Evolutionary conservation across 2,888 invertebrate species (phyloP).

Genomic region (Xestia rhomboidea): DNA sequence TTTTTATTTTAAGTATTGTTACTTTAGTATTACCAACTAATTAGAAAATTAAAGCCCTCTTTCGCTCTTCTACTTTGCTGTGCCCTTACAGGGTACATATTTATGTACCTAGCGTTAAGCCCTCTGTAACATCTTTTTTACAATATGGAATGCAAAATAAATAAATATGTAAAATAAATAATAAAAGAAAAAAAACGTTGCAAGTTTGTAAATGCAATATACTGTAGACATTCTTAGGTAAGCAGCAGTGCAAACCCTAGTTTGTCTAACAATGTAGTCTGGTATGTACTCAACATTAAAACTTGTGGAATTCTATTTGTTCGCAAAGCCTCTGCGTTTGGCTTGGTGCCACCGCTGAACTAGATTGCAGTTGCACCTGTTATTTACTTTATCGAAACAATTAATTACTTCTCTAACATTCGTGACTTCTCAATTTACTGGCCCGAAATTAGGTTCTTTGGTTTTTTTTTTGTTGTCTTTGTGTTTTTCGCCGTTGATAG

Average conservation of each 20-base stretch:
- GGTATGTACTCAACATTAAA: constrained; percentile 58
- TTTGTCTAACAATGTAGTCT: constrained; percentile 43
- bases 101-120: too few species aligned
- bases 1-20: too few species aligned
- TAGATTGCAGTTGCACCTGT: constrained; percentile 65
- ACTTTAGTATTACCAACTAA: too few species aligned
- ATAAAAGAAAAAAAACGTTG: too few species aligned
- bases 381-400: constrained; percentile 63
- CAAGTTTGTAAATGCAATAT: background rate
- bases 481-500: background rate
- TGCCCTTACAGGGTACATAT: too few species aligned
- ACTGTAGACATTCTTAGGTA: constrained; percentile 10
- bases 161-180: too few species aligned
- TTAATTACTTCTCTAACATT: constrained; percentile 60
- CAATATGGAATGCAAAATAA: too few species aligned
- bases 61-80: too few species aligned
- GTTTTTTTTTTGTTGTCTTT: background rate
- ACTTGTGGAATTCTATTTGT: constrained; percentile 64
- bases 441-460: constrained; percentile 12
- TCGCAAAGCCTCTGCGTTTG: constrained; percentile 52
- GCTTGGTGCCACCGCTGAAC: constrained; percentile 55
- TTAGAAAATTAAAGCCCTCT: too few species aligned
- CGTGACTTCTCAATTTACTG: constrained; percentile 58
- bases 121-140: too few species aligned
- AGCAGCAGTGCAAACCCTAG: constrained; percentile 1